These are phyloP conservation scores for Scortum barcoo DNA, from an alignment of 2,113 vertebrate species.

Conservation along the genomic window DNA sequence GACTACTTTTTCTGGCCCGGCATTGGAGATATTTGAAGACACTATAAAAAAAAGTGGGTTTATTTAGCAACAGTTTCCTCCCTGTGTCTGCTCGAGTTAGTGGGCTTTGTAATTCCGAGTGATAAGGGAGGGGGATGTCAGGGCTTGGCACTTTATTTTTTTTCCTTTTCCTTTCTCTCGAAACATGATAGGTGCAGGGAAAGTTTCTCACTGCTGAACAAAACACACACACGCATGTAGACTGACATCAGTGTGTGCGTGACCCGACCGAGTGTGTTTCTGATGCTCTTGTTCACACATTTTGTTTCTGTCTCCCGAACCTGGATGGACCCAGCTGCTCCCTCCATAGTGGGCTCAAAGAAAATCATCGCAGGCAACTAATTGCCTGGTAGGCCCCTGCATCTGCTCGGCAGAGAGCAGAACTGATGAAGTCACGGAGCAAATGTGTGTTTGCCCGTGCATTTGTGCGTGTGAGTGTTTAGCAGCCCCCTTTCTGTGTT, in stretches of 20 bases:
- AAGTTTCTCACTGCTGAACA: conserved; percentile 26
- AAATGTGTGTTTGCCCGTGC: conserved; percentile 74
- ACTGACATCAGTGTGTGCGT: conserved; percentile 2
- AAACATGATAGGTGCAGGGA: conserved; percentile 64
- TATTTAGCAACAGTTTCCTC: conserved; percentile 49
- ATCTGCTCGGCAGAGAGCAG: conserved; percentile 82
- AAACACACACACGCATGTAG: conserved; percentile 11
- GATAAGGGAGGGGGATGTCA: conserved; percentile 50
- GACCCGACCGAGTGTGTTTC: conserved; percentile 33
- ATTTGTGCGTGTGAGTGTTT: conserved; percentile 43
- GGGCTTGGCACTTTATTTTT: conserved; percentile 57
- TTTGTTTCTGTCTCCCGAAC: conserved; percentile 56
- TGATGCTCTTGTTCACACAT: conserved; percentile 70
- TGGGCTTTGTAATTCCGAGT: conserved; percentile 54
- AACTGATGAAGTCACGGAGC: conserved; percentile 82
- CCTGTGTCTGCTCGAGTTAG: conserved; percentile 47
- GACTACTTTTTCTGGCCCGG: neutral
- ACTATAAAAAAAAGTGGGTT: neutral
- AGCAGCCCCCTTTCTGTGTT: conserved; percentile 60
- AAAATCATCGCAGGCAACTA: conserved; percentile 82
- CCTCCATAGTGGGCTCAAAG: conserved; percentile 76
- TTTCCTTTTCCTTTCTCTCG: conserved; percentile 43
- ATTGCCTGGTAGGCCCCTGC: conserved; percentile 84
- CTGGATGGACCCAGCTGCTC: conserved; percentile 81
- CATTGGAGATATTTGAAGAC: neutral